phyloP scores from a whole-genome alignment of 2,797 vertebrate species.

The Eulemur coronatus region DNA sequence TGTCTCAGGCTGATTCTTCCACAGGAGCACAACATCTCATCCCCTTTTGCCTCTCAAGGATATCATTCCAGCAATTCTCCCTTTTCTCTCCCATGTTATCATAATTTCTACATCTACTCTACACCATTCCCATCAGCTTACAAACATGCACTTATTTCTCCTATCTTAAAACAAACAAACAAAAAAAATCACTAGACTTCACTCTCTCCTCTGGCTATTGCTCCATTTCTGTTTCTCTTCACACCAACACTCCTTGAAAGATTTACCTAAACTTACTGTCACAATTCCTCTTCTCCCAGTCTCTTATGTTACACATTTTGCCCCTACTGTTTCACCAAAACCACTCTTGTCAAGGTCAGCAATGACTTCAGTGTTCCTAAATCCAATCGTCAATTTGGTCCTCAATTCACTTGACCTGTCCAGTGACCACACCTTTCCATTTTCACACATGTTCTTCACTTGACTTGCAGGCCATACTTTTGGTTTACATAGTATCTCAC shows the following conservation, averaged over 20 bases:
- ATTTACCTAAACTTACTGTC: not conserved
- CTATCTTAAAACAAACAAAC: not conserved
- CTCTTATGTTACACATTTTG: not conserved
- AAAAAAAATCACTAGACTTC: not conserved
- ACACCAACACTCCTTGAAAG: not conserved
- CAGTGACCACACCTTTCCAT: not conserved
- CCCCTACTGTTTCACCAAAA: not conserved
- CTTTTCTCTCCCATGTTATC: not conserved
- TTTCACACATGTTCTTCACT: not conserved
- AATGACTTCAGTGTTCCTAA: not conserved
- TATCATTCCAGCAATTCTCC: not conserved
- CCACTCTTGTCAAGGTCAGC: not conserved
- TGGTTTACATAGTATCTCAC: not conserved
- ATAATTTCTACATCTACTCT: not conserved
- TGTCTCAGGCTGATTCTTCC: not conserved
- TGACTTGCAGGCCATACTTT: not conserved
- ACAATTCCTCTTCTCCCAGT: not conserved
- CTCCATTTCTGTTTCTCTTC: not conserved
- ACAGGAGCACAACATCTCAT: not conserved
- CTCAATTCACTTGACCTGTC: not conserved
- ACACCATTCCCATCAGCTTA: not conserved
- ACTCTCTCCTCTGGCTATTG: not conserved
- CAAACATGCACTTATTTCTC: not conserved
- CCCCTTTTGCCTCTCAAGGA: not conserved
- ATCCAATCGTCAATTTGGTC: not conserved